Conservation (phyloP, 2,888 invertebrate genomes). For the Drosophila macrospina region DNA sequence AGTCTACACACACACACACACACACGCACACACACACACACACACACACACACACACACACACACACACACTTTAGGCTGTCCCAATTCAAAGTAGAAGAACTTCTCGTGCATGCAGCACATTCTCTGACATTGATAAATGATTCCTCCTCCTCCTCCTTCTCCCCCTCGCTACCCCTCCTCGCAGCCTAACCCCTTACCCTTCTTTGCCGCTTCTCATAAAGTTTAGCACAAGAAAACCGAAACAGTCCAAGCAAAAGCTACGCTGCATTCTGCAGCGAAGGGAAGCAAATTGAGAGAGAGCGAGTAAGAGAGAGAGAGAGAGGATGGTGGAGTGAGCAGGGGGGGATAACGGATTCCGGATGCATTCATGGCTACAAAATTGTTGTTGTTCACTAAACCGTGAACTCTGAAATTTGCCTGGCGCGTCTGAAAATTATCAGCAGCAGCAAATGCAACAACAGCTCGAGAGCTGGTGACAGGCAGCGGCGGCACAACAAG, state of each 20-base stretch:
- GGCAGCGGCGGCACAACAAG: slow-evolving; percentile 11
- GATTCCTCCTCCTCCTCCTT: slow-evolving; percentile 58
- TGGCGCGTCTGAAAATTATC: slow-evolving; percentile 63
- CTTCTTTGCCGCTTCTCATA: slow-evolving; percentile 28
- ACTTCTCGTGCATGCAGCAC: slow-evolving; percentile 76
- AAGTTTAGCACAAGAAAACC: slow-evolving; percentile 72
- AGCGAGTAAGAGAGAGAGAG: background rate
- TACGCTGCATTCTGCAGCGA: slow-evolving; percentile 26
- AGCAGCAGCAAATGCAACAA: slow-evolving; percentile 19
- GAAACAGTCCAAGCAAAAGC: slow-evolving; percentile 46
- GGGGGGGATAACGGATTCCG: slow-evolving; percentile 29
- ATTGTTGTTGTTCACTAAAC: slow-evolving; percentile 79
- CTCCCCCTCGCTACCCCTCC: too few relatives aligned
- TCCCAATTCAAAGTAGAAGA: slow-evolving; percentile 22
- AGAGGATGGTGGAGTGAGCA: background rate
- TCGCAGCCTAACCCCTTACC: too few relatives aligned
- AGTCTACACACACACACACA: slow-evolving; percentile 13
- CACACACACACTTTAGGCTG: background rate
- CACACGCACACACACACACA: background rate
- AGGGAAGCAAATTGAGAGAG: background rate
- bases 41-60: slow-evolving; percentile 1
- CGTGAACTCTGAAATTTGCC: slow-evolving; percentile 70
- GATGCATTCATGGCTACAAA: slow-evolving; percentile 76
- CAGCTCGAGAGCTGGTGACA: slow-evolving; percentile 45
- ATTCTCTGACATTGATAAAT: slow-evolving; percentile 80